Conservation (phyloP, 2,888 invertebrate species). For the Flexamia atlantica region DNA sequence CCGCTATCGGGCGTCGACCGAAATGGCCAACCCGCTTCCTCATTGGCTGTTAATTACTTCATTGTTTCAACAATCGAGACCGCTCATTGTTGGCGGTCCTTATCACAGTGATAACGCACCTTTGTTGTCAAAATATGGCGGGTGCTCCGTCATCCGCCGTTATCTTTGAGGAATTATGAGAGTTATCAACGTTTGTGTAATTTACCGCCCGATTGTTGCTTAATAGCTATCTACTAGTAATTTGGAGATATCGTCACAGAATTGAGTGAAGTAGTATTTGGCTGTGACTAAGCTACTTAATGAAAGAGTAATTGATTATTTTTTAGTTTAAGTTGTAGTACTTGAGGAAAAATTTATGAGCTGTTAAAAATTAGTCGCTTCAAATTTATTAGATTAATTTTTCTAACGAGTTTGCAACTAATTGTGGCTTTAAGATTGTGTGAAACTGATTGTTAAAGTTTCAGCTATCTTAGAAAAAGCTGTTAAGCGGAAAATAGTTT, state of each 20-base stretch:
- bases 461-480: too few species aligned
- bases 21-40: constrained; percentile 10
- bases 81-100: constrained; percentile 39
- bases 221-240: neutral
- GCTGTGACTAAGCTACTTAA: neutral
- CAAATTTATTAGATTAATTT: too few species aligned
- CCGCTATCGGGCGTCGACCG: constrained; percentile 1
- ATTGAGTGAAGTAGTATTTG: neutral
- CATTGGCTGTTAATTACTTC: constrained; percentile 36
- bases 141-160: constrained; percentile 11
- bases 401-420: too few species aligned
- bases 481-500: too few species aligned
- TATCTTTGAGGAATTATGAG: neutral
- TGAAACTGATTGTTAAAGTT: too few species aligned
- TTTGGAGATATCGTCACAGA: neutral
- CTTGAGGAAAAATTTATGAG: too few species aligned
- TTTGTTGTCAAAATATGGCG: constrained; percentile 37
- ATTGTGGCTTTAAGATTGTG: too few species aligned
- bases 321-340: too few species aligned
- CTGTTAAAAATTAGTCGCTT: too few species aligned
- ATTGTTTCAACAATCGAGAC: constrained; percentile 37
- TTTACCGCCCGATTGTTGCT: constrained; percentile 28
- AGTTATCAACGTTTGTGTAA: constrained; percentile 32
- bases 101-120: constrained; percentile 46
- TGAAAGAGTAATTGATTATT: too few species aligned